Base-by-base conservation (phyloP, 2,113 vertebrate species). In the Thryonomys swinderianus region DNA sequence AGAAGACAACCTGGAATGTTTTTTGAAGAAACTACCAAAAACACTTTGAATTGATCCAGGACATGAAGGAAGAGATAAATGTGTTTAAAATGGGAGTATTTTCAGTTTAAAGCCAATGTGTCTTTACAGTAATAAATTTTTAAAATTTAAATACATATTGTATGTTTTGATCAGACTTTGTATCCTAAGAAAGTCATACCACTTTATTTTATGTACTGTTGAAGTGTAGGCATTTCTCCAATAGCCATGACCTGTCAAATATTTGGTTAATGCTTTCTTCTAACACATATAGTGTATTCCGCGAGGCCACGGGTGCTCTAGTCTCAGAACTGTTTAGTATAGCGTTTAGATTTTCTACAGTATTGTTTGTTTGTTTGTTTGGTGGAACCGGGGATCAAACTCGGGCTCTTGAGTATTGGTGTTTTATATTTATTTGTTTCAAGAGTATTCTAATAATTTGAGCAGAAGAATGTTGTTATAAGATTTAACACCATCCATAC, bases 371-470 rank as follows among this genome's bases (percentile, higher is more conserved):
- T n/a, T n/a, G n/a, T n/a, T n/a, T n/a, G n/a, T n/a, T n/a, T n/a
- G n/a, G n/a, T n/a, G n/a, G n/a, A n/a, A n/a, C n/a, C n/a, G n/a
- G n/a, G n/a, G n/a, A n/a, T n/a, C n/a, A n/a, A n/a, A n/a, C n/a
- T n/a, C n/a, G n/a, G n/a, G n/a, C n/a, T n/a, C n/a, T n/a, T n/a
- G n/a, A n/a, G n/a, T n/a, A n/a, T 23, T 59, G 18, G 3, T 51
- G 23, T 30, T 81, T 83, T 59, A 37, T 13, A 86, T 10, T 90
- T 87, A 87, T 69, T 85, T 73, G 27, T 16, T 67, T 45, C 53
- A 83, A 40, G 17, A 81, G 37, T n/a, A 90, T 66, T 59, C n/a
- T 82, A 81, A 71, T 32, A 42, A 14, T 37, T 90, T 95, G 21
- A 93, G 42, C 76, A 61, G 51, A 23, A 92, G 81, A 42, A 84